Evolutionary conservation across 2,797 vertebrate species (phyloP), one percentile per base, ranked within the genome.

Genomic region (Poliocrania exsul): DNA sequence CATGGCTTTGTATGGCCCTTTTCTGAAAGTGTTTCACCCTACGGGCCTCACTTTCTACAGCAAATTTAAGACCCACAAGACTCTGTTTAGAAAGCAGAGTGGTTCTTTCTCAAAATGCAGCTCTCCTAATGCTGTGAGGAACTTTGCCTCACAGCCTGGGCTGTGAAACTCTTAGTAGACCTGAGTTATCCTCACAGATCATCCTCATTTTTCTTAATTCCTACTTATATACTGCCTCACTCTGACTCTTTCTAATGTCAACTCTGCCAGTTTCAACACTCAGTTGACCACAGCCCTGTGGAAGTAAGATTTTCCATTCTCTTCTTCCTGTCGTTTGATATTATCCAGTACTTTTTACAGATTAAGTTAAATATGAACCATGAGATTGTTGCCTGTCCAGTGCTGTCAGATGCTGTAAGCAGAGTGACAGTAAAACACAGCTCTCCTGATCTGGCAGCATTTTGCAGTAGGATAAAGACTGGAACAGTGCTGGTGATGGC

Each of bases 231-330:
- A 28, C 16, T 86, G 21, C 37, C 18, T 75, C 26, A 9, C 29
- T 46, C 13, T 46, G 33, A 26, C 24, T 53, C 38, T 28, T 82
- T 82, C 42, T 73, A 11, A 38, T 77, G 33, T 90, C 71, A 82
- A 0, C 26, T 53, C 2, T 17, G 10, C 20, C 71, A 60, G 25
- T 86, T 93, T 69, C 54, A 92, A 62, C 28, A 40, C 21, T 69
- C 18, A 19, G 56, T 28, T 84, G 73, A 84, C 47, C 73, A 72
- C 49, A 72, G 73, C 28, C 42, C 13, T 12, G 11, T 49, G n/a
- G 15, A 92, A 69, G 21, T 61, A 77, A 93, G 50, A 35, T 61
- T 93, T 95, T 93, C 64, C 75, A 73, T 81, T 80, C 15, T 87
- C 86, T 89, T 84, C 38, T 92, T 86, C 61, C 50, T 62, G 11